These are phyloP conservation scores for Anarsia innoxiella DNA, from an alignment of 2,888 invertebrate genomes.

Conservation along the genomic window DNA sequence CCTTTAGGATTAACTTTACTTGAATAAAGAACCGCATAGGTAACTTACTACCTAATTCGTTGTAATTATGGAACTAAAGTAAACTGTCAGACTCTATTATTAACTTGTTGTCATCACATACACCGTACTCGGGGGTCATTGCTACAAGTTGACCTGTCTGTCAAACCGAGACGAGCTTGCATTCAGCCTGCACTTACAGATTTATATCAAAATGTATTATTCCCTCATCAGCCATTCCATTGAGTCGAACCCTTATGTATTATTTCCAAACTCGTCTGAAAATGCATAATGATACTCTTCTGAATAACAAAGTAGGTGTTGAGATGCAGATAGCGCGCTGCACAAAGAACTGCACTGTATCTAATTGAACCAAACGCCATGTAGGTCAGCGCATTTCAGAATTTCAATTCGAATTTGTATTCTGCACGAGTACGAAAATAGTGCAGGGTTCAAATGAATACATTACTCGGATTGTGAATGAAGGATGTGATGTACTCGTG, in stretches of 20 bases:
- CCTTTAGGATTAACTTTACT: no score
- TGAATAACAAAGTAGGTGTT: constrained; percentile 2
- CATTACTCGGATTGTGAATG: no score
- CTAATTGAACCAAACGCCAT: not conserved
- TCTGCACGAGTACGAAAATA: not conserved
- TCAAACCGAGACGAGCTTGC: not conserved
- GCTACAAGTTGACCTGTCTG: not conserved
- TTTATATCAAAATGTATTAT: constrained; percentile 2
- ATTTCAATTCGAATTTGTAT: not conserved
- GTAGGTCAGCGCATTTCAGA: not conserved
- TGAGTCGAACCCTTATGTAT: no score
- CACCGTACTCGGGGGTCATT: no score
- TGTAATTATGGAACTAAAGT: no score
- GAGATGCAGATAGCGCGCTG: constrained; percentile 3
- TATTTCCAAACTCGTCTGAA: constrained; percentile 1
- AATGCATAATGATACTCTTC: not conserved
- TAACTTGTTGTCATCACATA: no score
- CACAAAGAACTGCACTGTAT: constrained; percentile 3
- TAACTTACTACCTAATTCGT: no score
- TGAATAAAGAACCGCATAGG: no score
- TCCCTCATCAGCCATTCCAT: constrained; percentile 1
- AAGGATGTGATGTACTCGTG: not conserved
- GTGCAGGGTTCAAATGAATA: not conserved
- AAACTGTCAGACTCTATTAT: no score
- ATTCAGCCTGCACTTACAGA: not conserved